Evolutionary conservation across 2,113 vertebrate species (phyloP), one percentile per base, ranked within the genome.

Genomic region (Ellobius talpinus): DNA sequence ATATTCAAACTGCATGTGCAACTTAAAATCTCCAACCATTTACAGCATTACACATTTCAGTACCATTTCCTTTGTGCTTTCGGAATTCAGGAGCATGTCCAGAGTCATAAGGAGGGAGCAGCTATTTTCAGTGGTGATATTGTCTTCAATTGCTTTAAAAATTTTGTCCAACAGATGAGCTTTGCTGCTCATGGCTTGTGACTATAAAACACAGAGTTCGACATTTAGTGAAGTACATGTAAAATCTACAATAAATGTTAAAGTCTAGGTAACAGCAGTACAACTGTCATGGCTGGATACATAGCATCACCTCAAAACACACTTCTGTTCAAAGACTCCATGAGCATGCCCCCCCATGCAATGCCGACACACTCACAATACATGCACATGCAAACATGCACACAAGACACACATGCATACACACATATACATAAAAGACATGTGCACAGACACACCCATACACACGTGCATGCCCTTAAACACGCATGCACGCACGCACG

Each of bases 181-280:
- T 97, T 99, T 99, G 96, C 99, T 99, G 96, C 99, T 99, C 97
- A 99, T 99, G 98, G 99, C 99, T 97, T 99, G 99, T 96, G 99
- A 99, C 99, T 99, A 98, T 72, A 98, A 97, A 98, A 98, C 94
- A 99, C 4, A 98, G 89, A 97, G 88, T 97, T 42, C 90, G 76
- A 55, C 87, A 96, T 92, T 96, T 87, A 95, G 92, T 82, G 77
- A n/a, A 88, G 93, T 79, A 70, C 7, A 94, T 87, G 76, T 87
- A 90, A 91, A 96, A 90, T 73, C 33, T 39, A 13, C 52, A 92
- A 90, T 36, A 95, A 92, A 91, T 58, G 39, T 77, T 45, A 77
- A 89, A 58, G 58, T 81, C 10, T 94, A 70, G 47, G 29, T 82
- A 82, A 94, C 0, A 94, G 17, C 5, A 96, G 26, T n/a, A 77